Conservation (phyloP, 2,888 invertebrate species). For the Tipula confusa region DNA sequence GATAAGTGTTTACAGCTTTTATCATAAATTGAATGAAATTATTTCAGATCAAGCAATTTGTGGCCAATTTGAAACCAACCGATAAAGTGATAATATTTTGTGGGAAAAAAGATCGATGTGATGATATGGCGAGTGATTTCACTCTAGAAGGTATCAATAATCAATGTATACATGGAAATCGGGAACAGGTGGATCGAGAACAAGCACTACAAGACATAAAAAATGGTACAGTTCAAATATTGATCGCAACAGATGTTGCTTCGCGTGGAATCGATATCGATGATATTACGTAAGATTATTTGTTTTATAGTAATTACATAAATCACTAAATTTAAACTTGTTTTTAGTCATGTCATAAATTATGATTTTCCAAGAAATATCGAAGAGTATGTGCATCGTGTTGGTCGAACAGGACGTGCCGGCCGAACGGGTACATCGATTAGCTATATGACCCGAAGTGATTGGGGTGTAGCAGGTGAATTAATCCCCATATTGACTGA, state of each 20-base stretch:
- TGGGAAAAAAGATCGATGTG: constrained; percentile 78
- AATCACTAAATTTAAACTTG: not conserved
- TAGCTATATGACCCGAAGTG: constrained; percentile 71
- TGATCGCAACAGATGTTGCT: constrained; percentile 93
- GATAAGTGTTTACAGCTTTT: too few species aligned
- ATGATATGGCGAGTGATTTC: constrained; percentile 77
- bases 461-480: constrained; percentile 78
- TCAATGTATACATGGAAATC: constrained; percentile 83
- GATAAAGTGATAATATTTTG: constrained; percentile 91
- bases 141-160: constrained; percentile 63
- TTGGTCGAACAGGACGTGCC: constrained; percentile 93
- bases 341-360: constrained; percentile 68
- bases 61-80: constrained; percentile 61
- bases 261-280: constrained; percentile 90
- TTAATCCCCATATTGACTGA: constrained; percentile 83
- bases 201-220: constrained; percentile 81
- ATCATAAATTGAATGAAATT: not conserved
- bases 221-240: constrained; percentile 69
- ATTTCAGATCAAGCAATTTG: constrained; percentile 62
- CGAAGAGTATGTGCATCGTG: constrained; percentile 88
- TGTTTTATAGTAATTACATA: not conserved
- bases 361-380: constrained; percentile 91
- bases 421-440: constrained; percentile 79
- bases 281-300: constrained; percentile 63
- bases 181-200: constrained; percentile 75